Conservation (phyloP, 2,888 invertebrate genomes). For the Tetropium fuscum region DNA sequence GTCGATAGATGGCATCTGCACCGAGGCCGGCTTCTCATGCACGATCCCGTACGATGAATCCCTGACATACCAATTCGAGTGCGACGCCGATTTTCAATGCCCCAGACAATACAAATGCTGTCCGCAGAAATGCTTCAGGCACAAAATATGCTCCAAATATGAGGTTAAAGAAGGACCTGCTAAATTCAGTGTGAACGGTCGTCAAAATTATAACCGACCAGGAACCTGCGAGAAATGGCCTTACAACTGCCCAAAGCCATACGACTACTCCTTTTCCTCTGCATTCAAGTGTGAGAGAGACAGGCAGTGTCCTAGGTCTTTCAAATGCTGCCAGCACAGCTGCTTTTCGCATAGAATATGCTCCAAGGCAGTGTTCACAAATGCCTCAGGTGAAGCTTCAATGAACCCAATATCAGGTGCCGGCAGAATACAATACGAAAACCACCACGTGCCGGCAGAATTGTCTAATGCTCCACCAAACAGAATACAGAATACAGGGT, state of each 20-base stretch:
- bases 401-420: no score
- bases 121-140: conserved; percentile 33
- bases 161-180: background rate
- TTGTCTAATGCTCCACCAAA: no score
- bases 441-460: no score
- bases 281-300: conserved; percentile 30
- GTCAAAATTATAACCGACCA: background rate
- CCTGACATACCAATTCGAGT: conserved; percentile 34
- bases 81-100: conserved; percentile 30
- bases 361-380: conserved; percentile 19
- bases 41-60: conserved; percentile 21
- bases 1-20: conserved; percentile 14
- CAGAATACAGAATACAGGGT: no score
- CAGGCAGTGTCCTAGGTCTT: conserved; percentile 29
- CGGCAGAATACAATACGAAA: no score
- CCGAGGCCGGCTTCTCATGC: conserved; percentile 30
- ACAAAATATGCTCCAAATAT: conserved; percentile 33
- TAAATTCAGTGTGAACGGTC: background rate
- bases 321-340: conserved; percentile 34
- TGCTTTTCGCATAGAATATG: conserved; percentile 39
- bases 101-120: conserved; percentile 34
- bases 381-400: no score
- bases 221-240: conserved; percentile 32
- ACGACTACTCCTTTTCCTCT: conserved; percentile 15
- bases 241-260: conserved; percentile 24